Percentiles rank a stretch among this genome's conserved stretches.
These are phyloP conservation scores for Phenganax stokvisi DNA, from an alignment of 92 coral and sea anemone genomes.

Conservation along the genomic window DNA sequence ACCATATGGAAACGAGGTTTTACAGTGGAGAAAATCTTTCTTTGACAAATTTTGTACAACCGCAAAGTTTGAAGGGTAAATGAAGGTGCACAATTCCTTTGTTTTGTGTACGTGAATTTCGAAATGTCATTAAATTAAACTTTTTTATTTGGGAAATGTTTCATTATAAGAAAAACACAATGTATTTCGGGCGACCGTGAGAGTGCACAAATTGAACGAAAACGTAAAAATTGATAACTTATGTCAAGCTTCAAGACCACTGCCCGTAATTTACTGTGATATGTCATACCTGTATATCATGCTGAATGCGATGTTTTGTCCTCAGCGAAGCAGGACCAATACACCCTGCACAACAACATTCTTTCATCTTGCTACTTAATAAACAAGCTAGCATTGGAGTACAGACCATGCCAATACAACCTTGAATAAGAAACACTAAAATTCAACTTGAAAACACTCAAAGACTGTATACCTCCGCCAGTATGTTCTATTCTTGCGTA, in stretches of 20 bases:
- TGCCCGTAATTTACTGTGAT: not conserved
- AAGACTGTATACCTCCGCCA: not conserved
- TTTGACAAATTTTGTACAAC: too few relatives aligned
- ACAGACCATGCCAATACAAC: slow-evolving; percentile 32
- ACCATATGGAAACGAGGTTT: too few relatives aligned
- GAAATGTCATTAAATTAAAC: too few relatives aligned
- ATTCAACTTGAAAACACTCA: not conserved
- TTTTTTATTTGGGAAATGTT: too few relatives aligned
- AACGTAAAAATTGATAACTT: too few relatives aligned
- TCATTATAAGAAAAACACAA: too few relatives aligned
- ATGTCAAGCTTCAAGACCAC: too few relatives aligned
- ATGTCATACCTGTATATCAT: slow-evolving; percentile 25
- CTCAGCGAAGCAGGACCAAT: slow-evolving; percentile 14
- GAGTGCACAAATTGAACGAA: not conserved
- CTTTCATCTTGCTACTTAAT: slow-evolving; percentile 23
- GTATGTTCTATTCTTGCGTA: not conserved
- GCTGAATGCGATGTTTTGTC: slow-evolving; percentile 32
- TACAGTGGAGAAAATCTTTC: too few relatives aligned
- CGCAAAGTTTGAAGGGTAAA: too few relatives aligned
- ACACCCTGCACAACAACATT: slow-evolving; percentile 39
- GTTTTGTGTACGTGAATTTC: too few relatives aligned
- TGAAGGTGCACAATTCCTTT: too few relatives aligned
- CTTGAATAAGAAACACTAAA: not conserved
- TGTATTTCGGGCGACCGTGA: not conserved
- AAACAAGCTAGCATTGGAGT: not conserved